phyloP scores from a whole-genome alignment of 2,888 invertebrate species.

The Napeogenes inachia region DNA sequence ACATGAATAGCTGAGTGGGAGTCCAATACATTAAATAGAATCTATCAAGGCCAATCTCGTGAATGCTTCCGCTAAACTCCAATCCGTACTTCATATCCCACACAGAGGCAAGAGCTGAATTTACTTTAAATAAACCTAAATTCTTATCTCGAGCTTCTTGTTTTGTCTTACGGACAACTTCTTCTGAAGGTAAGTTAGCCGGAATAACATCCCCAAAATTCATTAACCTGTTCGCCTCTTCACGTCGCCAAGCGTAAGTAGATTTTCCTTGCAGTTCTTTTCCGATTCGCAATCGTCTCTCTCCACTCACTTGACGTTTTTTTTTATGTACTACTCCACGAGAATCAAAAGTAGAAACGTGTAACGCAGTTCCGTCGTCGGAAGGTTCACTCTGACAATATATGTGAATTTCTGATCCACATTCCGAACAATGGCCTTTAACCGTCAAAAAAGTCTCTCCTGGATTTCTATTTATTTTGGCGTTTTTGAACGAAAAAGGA shows the following conservation, averaged over 20 bases:
- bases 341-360: constrained; percentile 16
- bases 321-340: constrained; percentile 10
- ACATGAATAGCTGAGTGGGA: not conserved
- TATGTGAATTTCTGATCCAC: constrained; percentile 3
- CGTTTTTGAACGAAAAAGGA: constrained; percentile 8
- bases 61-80: too few species aligned
- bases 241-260: constrained; percentile 14
- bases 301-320: constrained; percentile 13
- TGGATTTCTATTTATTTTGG: constrained; percentile 25
- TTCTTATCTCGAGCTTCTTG: constrained; percentile 9
- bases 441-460: not conserved
- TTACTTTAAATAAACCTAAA: not conserved
- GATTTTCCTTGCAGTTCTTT: constrained; percentile 17
- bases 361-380: constrained; percentile 6
- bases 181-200: constrained; percentile 17
- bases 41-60: too few species aligned
- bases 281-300: constrained; percentile 11
- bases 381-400: constrained; percentile 24
- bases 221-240: constrained; percentile 13
- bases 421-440: constrained; percentile 9
- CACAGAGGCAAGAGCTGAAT: too few species aligned
- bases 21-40: too few species aligned
- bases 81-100: too few species aligned
- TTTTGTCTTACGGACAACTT: constrained; percentile 17
- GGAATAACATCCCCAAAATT: constrained; percentile 14